A percentile compares a stretch with the other conserved stretches of the same genome.
Conservation (phyloP, 2,888 invertebrate genomes). For the Caenorhabditis wallacei region DNA sequence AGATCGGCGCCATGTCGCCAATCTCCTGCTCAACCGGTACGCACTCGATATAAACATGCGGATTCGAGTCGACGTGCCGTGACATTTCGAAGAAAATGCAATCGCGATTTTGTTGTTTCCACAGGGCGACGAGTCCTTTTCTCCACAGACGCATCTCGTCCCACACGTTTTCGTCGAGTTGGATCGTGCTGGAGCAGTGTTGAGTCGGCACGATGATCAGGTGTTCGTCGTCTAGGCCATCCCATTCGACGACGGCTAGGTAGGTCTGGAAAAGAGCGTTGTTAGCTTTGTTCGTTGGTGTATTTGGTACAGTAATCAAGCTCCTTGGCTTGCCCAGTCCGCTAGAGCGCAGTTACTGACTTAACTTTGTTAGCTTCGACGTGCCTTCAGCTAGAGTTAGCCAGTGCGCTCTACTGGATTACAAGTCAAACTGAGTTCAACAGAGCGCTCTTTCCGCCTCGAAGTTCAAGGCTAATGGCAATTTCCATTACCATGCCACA, state of each 20-base stretch:
- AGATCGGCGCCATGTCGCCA: constrained; percentile 94
- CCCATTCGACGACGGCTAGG: constrained; percentile 89
- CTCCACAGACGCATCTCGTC: constrained; percentile 91
- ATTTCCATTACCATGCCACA: too few species aligned
- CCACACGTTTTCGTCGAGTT: constrained; percentile 96
- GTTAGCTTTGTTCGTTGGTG: too few species aligned
- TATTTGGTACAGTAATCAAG: too few species aligned
- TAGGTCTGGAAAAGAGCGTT: constrained; percentile 86
- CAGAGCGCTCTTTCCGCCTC: too few species aligned
- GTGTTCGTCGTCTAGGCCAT: constrained; percentile 91
- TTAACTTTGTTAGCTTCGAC: too few species aligned
- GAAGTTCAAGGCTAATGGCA: too few species aligned
- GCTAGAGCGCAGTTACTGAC: too few species aligned
- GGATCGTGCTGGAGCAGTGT: constrained; percentile 89
- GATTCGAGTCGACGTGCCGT: constrained; percentile 87
- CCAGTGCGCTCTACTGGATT: too few species aligned
- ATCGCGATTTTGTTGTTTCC: constrained; percentile 88
- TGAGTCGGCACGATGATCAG: constrained; percentile 91
- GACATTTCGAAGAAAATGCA: constrained; percentile 94
- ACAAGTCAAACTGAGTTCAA: too few species aligned
- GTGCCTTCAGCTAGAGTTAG: too few species aligned
- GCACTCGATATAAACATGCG: constrained; percentile 92
- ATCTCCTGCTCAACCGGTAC: constrained; percentile 91
- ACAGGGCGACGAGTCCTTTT: constrained; percentile 90
- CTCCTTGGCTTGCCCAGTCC: too few species aligned